Base-by-base conservation (phyloP, 2,888 invertebrate genomes). In the Corythucha ciliata region DNA sequence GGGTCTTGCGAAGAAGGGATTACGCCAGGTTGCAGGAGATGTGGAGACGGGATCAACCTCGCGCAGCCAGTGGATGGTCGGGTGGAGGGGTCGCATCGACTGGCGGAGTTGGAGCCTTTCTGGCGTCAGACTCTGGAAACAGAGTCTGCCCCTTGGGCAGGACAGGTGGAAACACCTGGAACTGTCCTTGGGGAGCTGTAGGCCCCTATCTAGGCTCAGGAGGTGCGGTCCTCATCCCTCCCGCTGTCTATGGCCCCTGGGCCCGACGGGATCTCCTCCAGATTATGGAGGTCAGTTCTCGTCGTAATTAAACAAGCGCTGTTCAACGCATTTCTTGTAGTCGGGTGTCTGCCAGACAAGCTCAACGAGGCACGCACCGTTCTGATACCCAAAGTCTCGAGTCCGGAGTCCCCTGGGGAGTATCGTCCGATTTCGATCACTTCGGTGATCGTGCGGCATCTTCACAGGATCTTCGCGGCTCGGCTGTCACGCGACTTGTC, bases 381-480 rank as follows among this genome's bases (percentile, higher is more conserved):
- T 24, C 29, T 54, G 20, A 33, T 54, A 8, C 54, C 52, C 14
- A 55, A 55, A 33, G 26, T 10, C 20, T 41, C 12, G 40, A 22
- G 5, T 4, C 36, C 25, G 8, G 24, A 8, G 3, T 20, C 37
- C 4, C 48, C 52, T 6, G 27, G 29, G 20, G 33, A 52, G n/a
- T 37, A 24, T 16, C 2, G 45, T 21, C 48, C 48, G 3, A 50
- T 59, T 18, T 39, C 54, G 6, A 48, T 59, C 8, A 33, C 40
- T 3, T 57, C 57, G 16, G 51, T 58, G 16, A 14, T 57, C 7
- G 39, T 55, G 6, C 41, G 57, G 36, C 52, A 57, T 12, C 29
- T 59, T 6, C 54, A 56, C 34, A 44, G 48, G 33, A 37, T 58
- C 14, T 29, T 54, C n/a, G 51, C 36, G 3, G 20, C 21, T n/a